These are phyloP conservation scores for Apotomis betuletana DNA, from an alignment of 2,888 invertebrate genomes.

Conservation along the genomic window DNA sequence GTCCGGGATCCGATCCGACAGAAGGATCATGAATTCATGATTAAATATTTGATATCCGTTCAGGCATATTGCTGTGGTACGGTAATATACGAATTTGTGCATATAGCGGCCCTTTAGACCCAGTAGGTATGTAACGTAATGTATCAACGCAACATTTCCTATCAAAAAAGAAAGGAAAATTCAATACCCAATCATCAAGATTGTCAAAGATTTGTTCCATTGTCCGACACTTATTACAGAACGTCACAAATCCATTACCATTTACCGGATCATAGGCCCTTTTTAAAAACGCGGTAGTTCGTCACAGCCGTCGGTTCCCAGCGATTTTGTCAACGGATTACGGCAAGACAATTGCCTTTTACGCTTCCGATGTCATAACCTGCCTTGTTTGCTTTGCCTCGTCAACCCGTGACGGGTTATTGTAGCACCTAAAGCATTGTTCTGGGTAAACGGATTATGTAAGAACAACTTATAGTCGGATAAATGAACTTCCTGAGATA, in stretches of 20 bases:
- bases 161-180: conserved; percentile 21
- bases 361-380: conserved; percentile 54
- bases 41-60: too few relatives aligned
- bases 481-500: not conserved
- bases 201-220: conserved; percentile 44
- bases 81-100: too few relatives aligned
- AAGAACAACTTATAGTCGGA: not conserved
- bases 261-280: not conserved
- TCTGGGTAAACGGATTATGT: conserved; percentile 7
- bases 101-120: not conserved
- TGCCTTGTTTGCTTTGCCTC: conserved; percentile 27
- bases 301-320: conserved; percentile 48
- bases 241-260: not conserved
- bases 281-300: conserved; percentile 26
- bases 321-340: conserved; percentile 47
- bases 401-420: conserved; percentile 18
- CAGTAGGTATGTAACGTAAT: not conserved
- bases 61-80: too few relatives aligned
- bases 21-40: too few relatives aligned
- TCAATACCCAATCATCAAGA: conserved; percentile 27
- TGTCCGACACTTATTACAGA: conserved; percentile 43
- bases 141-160: not conserved
- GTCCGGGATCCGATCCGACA: too few relatives aligned
- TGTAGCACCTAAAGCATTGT: conserved; percentile 11
- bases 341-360: conserved; percentile 50